Evolutionary conservation across 1,140 invertebrate genomes (phyloP), one percentile per base, ranked within the genome.

Genomic region (Holotrichia oblita): DNA sequence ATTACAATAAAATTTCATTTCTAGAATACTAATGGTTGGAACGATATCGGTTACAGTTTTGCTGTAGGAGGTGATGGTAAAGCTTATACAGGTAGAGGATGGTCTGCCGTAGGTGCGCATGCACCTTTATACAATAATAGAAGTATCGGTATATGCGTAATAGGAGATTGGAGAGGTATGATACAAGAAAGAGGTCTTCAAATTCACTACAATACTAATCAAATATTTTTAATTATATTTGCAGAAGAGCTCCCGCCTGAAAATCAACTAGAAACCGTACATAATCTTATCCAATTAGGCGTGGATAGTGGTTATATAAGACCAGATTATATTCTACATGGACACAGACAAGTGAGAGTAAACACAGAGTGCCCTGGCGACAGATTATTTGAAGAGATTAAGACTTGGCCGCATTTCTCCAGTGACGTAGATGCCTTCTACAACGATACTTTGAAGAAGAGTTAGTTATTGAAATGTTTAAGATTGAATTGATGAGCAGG

Each of bases 31-130:
- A 88, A 87, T 10, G 87, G 87, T 0, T 95, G 93, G 93, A 89
- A 87, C 82, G 94, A 95, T 83, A 94, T 91, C 82, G 87, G 94
- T 88, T 91, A 95, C 89, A 83, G 92, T 85, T 97, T 96, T 85
- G 90, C 92, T 14, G 89, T 95, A 7, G 95, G 95, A 2, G 93
- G 93, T 14, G 94, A 96, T 78, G 94, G 94, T 1, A 88, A 89
- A 12, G 91, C 91, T 7, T 96, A 95, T 82, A 90, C 92, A 80
- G 95, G 94, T 0, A 89, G 94, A 34, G 93, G 93, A 0, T 97
- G 94, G 92, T 89, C 91, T 27, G 86, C 84, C 3, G 85, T 92
- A 0, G 94, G 94, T 3, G 93, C 93, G 0, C 94, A 96, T 82
- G 90, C 94, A 0, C 90, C 89, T 2, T 86, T 85, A 20, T 95